Evolutionary conservation across 2,888 invertebrate genomes (phyloP).

Genomic region (Synergus laeviventris): DNA sequence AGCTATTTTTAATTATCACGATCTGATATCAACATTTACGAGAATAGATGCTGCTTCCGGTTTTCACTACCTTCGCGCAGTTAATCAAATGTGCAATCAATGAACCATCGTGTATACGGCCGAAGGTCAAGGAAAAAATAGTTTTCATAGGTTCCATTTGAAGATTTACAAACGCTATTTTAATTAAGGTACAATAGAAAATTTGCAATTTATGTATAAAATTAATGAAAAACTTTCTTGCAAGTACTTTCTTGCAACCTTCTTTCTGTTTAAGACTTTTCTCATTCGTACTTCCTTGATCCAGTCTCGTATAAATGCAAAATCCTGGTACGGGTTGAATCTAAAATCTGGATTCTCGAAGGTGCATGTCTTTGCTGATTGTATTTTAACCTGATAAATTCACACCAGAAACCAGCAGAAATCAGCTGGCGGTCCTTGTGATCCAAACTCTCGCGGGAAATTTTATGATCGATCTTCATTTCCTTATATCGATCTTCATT

Average conservation of each 20-base stretch:
- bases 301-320: slow-evolving; percentile 26
- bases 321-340: slow-evolving; percentile 2
- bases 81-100: not conserved
- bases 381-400: too few relatives aligned
- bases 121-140: not conserved
- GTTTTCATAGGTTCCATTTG: not conserved
- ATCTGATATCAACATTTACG: slow-evolving; percentile 20
- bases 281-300: not conserved
- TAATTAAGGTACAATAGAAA: too few relatives aligned
- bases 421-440: not conserved
- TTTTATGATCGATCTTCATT: slow-evolving; percentile 55
- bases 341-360: slow-evolving; percentile 6
- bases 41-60: slow-evolving; percentile 9
- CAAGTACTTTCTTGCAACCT: slow-evolving; percentile 3
- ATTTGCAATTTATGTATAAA: too few relatives aligned
- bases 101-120: not conserved
- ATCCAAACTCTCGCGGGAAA: not conserved
- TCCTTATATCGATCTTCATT: too few relatives aligned
- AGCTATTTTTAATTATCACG: slow-evolving; percentile 59
- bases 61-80: not conserved
- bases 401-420: too few relatives aligned
- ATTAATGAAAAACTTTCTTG: not conserved
- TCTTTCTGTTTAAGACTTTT: slow-evolving; percentile 9
- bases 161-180: too few relatives aligned
- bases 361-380: not conserved